A percentile compares a stretch with the other conserved stretches of the same genome.
These are phyloP conservation scores for Leptinotarsa lineolata DNA, from an alignment of 1,140 invertebrate species.

Conservation along the genomic window DNA sequence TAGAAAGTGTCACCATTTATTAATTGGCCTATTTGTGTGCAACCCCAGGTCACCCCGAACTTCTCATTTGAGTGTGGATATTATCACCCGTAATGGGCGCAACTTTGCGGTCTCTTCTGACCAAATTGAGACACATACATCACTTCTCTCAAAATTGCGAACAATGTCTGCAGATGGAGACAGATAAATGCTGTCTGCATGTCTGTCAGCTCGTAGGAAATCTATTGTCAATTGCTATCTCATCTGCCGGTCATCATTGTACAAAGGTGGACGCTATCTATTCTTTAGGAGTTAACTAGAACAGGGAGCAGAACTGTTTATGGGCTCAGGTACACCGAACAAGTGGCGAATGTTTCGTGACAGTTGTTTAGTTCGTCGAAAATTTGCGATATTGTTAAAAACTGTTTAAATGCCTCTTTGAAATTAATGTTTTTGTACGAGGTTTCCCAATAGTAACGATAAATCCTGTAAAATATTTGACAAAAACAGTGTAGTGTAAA, in stretches of 20 bases:
- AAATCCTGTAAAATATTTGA: no score
- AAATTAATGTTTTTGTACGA: no score
- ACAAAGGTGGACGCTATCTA: conserved; percentile 11
- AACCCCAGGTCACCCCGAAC: not conserved
- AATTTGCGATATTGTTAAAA: no score
- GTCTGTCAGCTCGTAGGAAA: conserved; percentile 26
- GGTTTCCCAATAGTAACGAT: no score
- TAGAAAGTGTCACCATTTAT: conserved; percentile 22
- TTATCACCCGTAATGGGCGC: conserved; percentile 26
- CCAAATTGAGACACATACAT: conserved; percentile 32
- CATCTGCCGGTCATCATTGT: conserved; percentile 18
- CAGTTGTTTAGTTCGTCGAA: not conserved
- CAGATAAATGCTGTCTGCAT: conserved; percentile 41
- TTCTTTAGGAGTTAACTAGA: conserved; percentile 6
- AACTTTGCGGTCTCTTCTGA: conserved; percentile 30
- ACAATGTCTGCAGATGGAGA: conserved; percentile 41
- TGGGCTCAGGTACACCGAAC: not conserved
- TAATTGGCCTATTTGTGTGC: conserved; percentile 26
- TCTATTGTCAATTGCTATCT: conserved; percentile 37
- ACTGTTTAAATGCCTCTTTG: no score
- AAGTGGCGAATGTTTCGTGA: not conserved
- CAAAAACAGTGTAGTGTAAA: no score
- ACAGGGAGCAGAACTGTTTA: conserved; percentile 3
- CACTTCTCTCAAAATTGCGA: conserved; percentile 15
- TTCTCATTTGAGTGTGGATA: conserved; percentile 14